Evolutionary conservation across 2,113 vertebrate species (phyloP).

Genomic region (Illadopsis cleaveri): DNA sequence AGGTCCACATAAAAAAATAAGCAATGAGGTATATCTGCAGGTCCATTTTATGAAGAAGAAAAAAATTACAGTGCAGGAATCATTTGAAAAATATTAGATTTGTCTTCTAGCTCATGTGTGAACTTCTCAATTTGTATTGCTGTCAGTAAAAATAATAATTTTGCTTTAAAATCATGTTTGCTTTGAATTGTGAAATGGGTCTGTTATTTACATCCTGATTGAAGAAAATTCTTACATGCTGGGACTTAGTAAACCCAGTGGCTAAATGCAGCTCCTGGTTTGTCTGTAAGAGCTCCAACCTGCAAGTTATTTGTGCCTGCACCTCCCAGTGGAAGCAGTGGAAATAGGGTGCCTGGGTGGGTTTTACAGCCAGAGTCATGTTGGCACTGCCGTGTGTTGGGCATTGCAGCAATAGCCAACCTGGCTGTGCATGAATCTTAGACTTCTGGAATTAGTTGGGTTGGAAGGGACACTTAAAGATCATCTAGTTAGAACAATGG

Average conservation of each 20-base stretch:
- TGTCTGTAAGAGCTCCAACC: neutral
- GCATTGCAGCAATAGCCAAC: neutral
- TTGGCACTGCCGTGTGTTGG: neutral
- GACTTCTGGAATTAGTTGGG: neutral
- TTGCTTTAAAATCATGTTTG: neutral
- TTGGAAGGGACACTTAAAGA: neutral
- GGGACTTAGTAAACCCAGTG: neutral
- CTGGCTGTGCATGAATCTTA: neutral
- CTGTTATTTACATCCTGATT: neutral
- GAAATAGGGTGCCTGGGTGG: neutral
- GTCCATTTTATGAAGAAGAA: neutral
- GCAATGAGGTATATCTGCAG: neutral
- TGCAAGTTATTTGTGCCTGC: neutral
- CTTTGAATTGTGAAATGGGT: neutral
- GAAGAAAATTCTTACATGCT: neutral
- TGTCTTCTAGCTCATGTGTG: neutral
- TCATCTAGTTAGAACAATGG: neutral
- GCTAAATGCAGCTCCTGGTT: neutral
- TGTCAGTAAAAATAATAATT: neutral
- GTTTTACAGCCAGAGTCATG: neutral
- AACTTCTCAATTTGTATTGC: neutral
- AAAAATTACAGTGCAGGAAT: neutral
- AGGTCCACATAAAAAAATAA: neutral
- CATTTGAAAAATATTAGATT: neutral
- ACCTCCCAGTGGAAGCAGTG: neutral